These are phyloP conservation scores for Argopecten irradians DNA, from an alignment of 1,140 invertebrate genomes.

Conservation along the genomic window DNA sequence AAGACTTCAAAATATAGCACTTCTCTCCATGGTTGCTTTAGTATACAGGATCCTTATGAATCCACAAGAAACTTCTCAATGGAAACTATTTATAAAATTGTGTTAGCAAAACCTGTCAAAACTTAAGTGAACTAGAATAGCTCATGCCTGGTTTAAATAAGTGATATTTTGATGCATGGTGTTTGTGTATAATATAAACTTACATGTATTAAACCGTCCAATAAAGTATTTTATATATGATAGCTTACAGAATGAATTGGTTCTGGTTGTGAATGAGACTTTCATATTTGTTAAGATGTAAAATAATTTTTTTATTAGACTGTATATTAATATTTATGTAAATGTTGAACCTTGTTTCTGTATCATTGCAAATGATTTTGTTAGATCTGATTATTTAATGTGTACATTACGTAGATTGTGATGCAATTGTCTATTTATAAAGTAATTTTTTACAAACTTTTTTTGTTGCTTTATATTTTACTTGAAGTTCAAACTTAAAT, in stretches of 20 bases:
- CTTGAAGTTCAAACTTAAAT: conserved; percentile 29
- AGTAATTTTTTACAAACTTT: background rate
- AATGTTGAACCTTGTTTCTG: background rate
- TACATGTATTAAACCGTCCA: background rate
- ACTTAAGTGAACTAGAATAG: too few species aligned
- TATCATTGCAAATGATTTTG: background rate
- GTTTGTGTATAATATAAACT: background rate
- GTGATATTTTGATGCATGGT: background rate
- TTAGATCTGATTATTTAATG: conserved; percentile 21
- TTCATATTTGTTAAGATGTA: too few species aligned
- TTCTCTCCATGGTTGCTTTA: too few species aligned
- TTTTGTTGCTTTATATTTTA: conserved; percentile 24
- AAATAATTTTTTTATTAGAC: too few species aligned
- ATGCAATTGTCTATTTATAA: background rate
- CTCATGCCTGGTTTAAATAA: background rate
- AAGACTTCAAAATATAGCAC: too few species aligned
- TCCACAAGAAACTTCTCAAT: too few species aligned
- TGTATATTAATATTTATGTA: too few species aligned
- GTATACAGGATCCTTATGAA: too few species aligned
- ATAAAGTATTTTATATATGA: background rate
- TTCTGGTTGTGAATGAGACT: background rate
- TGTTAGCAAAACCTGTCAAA: too few species aligned
- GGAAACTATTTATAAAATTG: too few species aligned
- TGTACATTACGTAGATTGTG: background rate
- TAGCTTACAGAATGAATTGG: background rate